These are phyloP conservation scores for Halcyon malimbica DNA, from an alignment of 2,113 vertebrate species.

Conservation along the genomic window DNA sequence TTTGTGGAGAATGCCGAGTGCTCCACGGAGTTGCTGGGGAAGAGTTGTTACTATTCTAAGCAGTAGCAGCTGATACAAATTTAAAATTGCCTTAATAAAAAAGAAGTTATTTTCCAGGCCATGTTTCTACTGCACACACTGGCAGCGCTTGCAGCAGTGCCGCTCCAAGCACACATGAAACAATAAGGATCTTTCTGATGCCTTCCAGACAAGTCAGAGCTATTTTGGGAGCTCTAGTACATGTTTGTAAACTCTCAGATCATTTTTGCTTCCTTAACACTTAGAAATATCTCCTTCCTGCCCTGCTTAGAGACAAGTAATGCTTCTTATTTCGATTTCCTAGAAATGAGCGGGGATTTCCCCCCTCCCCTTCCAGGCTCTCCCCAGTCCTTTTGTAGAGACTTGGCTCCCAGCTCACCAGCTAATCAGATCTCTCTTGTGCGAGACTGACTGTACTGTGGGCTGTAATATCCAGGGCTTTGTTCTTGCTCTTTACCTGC, in stretches of 20 bases:
- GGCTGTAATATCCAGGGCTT: neutral
- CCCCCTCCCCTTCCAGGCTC: neutral
- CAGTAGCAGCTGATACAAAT: conserved; percentile 51
- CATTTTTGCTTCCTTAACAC: neutral
- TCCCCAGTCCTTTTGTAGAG: neutral
- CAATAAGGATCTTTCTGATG: conserved; percentile 50
- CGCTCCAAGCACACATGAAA: conserved; percentile 22
- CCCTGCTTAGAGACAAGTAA: neutral
- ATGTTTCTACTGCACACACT: neutral
- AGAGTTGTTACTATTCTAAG: conserved; percentile 30
- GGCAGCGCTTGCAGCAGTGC: neutral
- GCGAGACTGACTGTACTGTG: neutral
- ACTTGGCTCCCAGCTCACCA: neutral
- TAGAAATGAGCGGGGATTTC: neutral
- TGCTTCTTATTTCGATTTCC: conserved; percentile 4
- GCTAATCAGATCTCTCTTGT: neutral
- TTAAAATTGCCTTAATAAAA: conserved; percentile 7
- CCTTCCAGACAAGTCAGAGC: conserved; percentile 43
- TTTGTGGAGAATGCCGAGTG: neutral
- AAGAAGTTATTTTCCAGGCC: conserved; percentile 26
- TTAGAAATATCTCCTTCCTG: conserved; percentile 9
- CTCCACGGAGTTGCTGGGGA: neutral
- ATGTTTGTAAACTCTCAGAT: conserved; percentile 35
- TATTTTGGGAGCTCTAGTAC: neutral
- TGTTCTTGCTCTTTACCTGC: neutral